Evolutionary conservation across 2,888 invertebrate genomes (phyloP).

Genomic region (Drosophila quinaria): DNA sequence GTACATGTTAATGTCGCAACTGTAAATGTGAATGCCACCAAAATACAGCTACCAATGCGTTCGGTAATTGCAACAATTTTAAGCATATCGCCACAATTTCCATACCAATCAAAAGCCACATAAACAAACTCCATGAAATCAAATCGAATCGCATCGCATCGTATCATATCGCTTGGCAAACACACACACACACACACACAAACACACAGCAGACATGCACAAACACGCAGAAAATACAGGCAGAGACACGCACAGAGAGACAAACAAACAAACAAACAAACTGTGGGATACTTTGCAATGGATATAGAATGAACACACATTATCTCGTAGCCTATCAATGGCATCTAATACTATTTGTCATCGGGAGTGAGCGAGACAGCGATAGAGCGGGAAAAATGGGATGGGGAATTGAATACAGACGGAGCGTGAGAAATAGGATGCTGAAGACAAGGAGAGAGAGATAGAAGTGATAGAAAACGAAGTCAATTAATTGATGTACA

Average conservation of each 20-base stretch:
- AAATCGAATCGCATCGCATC: constrained; percentile 48
- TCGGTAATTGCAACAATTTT: constrained; percentile 50
- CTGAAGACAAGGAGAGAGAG: neutral
- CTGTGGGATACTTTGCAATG: constrained; percentile 23
- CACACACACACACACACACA: constrained; percentile 30
- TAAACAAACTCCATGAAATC: constrained; percentile 52
- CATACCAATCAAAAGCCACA: constrained; percentile 51
- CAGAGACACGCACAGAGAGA: constrained; percentile 9
- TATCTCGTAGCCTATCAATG: constrained; percentile 41
- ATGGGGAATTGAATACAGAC: neutral
- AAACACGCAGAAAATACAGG: constrained; percentile 11
- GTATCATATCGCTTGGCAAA: constrained; percentile 23
- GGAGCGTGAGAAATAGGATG: neutral
- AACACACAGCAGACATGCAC: constrained; percentile 20
- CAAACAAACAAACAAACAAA: constrained; percentile 23
- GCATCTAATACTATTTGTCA: constrained; percentile 35
- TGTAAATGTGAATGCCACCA: constrained; percentile 12
- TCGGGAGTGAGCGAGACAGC: neutral
- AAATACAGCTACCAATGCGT: constrained; percentile 4
- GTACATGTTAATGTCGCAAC: constrained; percentile 20
- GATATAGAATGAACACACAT: constrained; percentile 37
- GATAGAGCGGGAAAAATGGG: neutral
- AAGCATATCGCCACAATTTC: constrained; percentile 43
- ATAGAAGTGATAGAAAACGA: neutral
- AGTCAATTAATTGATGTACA: constrained; percentile 22